Evolutionary conservation across 1,140 invertebrate genomes (phyloP).

Genomic region (Theocolax elegans): DNA sequence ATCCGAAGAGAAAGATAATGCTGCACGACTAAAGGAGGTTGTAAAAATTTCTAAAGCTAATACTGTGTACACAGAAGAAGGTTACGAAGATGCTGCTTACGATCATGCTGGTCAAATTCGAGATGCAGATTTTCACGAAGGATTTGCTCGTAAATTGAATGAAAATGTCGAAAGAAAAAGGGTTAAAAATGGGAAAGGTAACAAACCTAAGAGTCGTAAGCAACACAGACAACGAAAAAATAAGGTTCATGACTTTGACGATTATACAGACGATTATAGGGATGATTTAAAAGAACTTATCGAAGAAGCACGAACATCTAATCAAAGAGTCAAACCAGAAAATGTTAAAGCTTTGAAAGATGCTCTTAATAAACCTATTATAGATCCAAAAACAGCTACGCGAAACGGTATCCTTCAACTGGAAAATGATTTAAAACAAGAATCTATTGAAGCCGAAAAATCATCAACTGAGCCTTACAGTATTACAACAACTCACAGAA

Average conservation of each 20-base stretch:
- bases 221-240: background rate
- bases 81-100: conserved; percentile 81
- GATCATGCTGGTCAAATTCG: conserved; percentile 80
- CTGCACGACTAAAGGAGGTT: conserved; percentile 73
- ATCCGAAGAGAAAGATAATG: conserved; percentile 72
- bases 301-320: conserved; percentile 30
- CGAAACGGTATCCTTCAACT: conserved; percentile 49
- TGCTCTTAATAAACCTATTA: conserved; percentile 18
- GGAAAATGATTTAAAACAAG: conserved; percentile 53
- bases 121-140: conserved; percentile 70
- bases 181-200: background rate
- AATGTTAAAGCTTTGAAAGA: background rate
- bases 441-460: conserved; percentile 48
- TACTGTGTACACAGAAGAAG: conserved; percentile 81
- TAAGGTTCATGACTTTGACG: background rate
- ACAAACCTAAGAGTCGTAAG: background rate
- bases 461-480: conserved; percentile 25
- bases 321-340: conserved; percentile 32
- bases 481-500: background rate
- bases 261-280: conserved; percentile 40
- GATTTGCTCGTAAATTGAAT: conserved; percentile 55
- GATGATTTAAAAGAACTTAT: conserved; percentile 23
- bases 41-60: conserved; percentile 78
- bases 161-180: conserved; percentile 43
- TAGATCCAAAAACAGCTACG: conserved; percentile 50